Evolutionary conservation across 1,140 invertebrate species (phyloP), one percentile per base, ranked within the genome.

Genomic region (Asbolus verrucosus): DNA sequence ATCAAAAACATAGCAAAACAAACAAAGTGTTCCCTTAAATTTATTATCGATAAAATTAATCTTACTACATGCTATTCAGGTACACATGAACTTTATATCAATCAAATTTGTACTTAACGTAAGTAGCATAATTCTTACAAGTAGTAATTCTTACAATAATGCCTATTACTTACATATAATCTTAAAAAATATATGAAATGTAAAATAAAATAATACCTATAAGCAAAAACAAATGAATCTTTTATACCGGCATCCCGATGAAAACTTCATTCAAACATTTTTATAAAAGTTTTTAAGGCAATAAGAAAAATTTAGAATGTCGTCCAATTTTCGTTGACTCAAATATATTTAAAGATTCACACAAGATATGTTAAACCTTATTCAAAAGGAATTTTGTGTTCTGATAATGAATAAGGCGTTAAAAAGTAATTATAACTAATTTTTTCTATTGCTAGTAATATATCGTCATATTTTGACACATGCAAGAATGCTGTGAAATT

Each of bases 41-140:
- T 54, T 54, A 54, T 54, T 54, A 54, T n/a, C n/a, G n/a, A n/a
- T 54, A 54, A 54, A 54, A 54, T 24, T 54, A 54, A 30, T 36
- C 60, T 59, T 59, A 18, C 16, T 60, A 67, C 30, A 60, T 31
- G 27, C 19, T 39, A 67, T 38, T 60, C 33, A 67, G 50, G 46
- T 59, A 67, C 46, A 67, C 31, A 60, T 18, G 46, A 39, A 67
- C 46, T 59, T 66, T 39, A 21, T 46, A 60, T 39, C 27, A n/a
- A n/a, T n/a, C n/a, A 14, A 41, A 8, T 16, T 67, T 59, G 46
- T 67, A 54, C 66, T 67, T 60, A 59, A 60, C 36, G 13, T 39
- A 38, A 16, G 31, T 38, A n/a, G n/a, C n/a, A n/a, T n/a, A n/a
- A n/a, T n/a, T n/a, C n/a, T n/a, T n/a, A n/a, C n/a, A n/a, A n/a